Evolutionary conservation across 2,113 vertebrate species (phyloP), one percentile per base, ranked within the genome.

Genomic region (Ranitomeya imitator): DNA sequence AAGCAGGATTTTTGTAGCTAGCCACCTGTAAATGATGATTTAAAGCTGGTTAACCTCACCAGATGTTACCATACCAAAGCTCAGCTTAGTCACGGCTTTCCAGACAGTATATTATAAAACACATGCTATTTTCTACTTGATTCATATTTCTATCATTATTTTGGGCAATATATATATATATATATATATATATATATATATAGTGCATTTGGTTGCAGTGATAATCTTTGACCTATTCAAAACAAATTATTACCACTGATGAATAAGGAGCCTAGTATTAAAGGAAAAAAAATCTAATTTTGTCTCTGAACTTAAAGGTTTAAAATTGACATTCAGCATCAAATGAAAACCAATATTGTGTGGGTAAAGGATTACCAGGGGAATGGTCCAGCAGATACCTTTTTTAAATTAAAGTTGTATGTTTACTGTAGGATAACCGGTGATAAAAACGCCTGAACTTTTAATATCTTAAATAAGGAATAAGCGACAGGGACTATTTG

Each of bases 291-390:
- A 81, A 88, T 91, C 86, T 92, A 90, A 93, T 92, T 90, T 93
- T 76, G 57, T 37, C 83, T 92, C 82, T 90, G 61, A 90, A 90
- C 85, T 91, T 90, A 90, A 85, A 91, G 92, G 89, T 94, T 95
- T 93, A 92, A 93, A 93, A 92, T 1, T 92, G 92, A 90, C 90
- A 92, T 94, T 93, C 88, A 88, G 91, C 94, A 91, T 89, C 65
- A 93, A 93, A 93, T 93, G 90, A 93, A 93, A 93, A 89, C 84
- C 89, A 93, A 69, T 85, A 91, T 89, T 26, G 57, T 87, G 84
- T 90, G 90, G 91, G 88, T 85, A 92, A 79, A 87, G 86, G 91
- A 95, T 94, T 93, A 93, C 74, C 51, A 52, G 0, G 86, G 77
- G 74, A 88, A 88, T 86, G 73, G 86, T 21, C 85, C 89, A 23